Conservation (phyloP, 2,888 invertebrate species). For the Elgonia sp. region DNA sequence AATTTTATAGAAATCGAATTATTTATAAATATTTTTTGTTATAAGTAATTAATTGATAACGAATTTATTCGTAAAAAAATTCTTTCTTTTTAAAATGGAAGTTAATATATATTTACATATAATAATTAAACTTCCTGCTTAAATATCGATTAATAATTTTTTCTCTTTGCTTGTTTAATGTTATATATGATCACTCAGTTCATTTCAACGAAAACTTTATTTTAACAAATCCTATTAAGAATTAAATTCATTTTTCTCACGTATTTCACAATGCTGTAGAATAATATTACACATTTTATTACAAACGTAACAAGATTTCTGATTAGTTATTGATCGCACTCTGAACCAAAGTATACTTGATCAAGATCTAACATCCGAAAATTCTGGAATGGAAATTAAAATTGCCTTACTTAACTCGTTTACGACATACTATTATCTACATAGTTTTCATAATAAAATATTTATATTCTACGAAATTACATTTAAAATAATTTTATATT, state of each 20-base stretch:
- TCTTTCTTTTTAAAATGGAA: too few species aligned
- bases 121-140: too few species aligned
- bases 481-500: not conserved
- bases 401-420: not conserved
- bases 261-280: not conserved
- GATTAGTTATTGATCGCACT: constrained; percentile 34
- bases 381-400: not conserved
- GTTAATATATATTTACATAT: too few species aligned
- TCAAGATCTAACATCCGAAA: not conserved
- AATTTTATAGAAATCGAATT: too few species aligned
- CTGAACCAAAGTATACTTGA: not conserved
- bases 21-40: too few species aligned
- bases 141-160: too few species aligned
- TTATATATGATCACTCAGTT: not conserved
- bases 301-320: constrained; percentile 35
- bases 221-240: not conserved
- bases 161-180: too few species aligned
- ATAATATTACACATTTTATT: constrained; percentile 36
- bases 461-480: not conserved
- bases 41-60: too few species aligned
- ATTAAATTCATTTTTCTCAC: not conserved
- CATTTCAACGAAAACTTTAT: not conserved
- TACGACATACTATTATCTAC: not conserved
- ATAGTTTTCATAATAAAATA: not conserved
- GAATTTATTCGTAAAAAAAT: too few species aligned